phyloP scores from a whole-genome alignment of 2,797 vertebrate species.

The Etheostoma perlongum region DNA sequence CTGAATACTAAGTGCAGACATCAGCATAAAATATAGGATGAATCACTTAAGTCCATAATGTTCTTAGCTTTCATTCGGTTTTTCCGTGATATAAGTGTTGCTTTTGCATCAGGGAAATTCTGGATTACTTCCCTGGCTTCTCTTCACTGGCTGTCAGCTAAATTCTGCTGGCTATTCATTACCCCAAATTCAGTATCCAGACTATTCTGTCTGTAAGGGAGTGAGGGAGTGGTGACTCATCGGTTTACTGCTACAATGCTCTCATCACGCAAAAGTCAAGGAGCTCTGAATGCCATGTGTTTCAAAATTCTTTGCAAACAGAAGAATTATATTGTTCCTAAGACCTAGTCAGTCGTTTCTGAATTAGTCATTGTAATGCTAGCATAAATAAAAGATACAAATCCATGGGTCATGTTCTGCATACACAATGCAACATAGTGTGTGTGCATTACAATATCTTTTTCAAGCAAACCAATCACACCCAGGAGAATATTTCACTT shows the following conservation, averaged over 20 bases:
- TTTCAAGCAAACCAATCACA: too few species aligned
- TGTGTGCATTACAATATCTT: background rate
- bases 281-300: background rate
- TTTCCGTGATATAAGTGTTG: slow-evolving; percentile 21
- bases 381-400: background rate
- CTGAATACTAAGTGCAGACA: slow-evolving; percentile 16
- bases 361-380: background rate
- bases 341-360: background rate
- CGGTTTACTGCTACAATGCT: background rate
- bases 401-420: background rate
- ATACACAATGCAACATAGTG: background rate
- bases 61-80: slow-evolving; percentile 32
- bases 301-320: background rate
- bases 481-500: too few species aligned
- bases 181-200: slow-evolving; percentile 18
- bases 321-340: background rate
- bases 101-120: slow-evolving; percentile 23
- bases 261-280: background rate
- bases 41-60: slow-evolving; percentile 28
- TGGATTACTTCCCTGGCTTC: slow-evolving; percentile 27
- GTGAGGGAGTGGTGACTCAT: slow-evolving; percentile 2
- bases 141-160: slow-evolving; percentile 10
- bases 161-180: slow-evolving; percentile 19
- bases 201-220: slow-evolving; percentile 15
- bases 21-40: slow-evolving; percentile 14